phyloP scores from a whole-genome alignment of 1,140 invertebrate species.

The Dolichoris vasculosae region DNA sequence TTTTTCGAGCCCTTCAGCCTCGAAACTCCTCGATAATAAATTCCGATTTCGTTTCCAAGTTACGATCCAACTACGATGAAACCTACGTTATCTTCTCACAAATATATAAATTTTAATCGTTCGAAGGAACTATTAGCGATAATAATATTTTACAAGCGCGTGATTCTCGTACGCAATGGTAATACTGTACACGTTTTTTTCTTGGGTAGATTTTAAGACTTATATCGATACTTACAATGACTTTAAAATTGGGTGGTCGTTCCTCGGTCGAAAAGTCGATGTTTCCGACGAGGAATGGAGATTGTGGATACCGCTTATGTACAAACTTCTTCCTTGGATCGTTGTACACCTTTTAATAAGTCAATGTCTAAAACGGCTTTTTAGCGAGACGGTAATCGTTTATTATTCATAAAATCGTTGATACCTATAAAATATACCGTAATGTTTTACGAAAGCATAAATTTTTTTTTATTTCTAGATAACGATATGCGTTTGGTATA shows the following conservation, averaged over 20 bases:
- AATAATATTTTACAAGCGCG: too few species aligned
- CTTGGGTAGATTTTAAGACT: constrained; percentile 62
- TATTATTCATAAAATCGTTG: neutral
- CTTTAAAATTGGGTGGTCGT: constrained; percentile 70
- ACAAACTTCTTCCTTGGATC: constrained; percentile 68
- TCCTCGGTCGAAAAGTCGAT: constrained; percentile 72
- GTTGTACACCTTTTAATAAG: constrained; percentile 68
- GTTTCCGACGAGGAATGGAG: constrained; percentile 76
- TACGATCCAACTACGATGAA: too few species aligned
- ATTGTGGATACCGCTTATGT: constrained; percentile 70
- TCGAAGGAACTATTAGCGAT: too few species aligned
- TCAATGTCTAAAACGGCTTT: constrained; percentile 62
- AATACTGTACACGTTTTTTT: constrained; percentile 6
- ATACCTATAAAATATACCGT: neutral
- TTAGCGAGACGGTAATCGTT: constrained; percentile 53
- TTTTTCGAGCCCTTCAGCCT: too few species aligned
- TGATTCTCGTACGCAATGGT: neutral
- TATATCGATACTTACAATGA: constrained; percentile 65
- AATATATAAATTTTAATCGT: too few species aligned
- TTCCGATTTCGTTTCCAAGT: too few species aligned
- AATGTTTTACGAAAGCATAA: neutral
- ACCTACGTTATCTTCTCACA: too few species aligned
- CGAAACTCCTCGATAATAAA: too few species aligned
- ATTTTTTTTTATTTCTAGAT: constrained; percentile 56
- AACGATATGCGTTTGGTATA: constrained; percentile 65